A percentile compares a stretch with the other conserved stretches of the same genome.
phyloP scores from a whole-genome alignment of 2,797 vertebrate genomes.

The Falco biarmicus region DNA sequence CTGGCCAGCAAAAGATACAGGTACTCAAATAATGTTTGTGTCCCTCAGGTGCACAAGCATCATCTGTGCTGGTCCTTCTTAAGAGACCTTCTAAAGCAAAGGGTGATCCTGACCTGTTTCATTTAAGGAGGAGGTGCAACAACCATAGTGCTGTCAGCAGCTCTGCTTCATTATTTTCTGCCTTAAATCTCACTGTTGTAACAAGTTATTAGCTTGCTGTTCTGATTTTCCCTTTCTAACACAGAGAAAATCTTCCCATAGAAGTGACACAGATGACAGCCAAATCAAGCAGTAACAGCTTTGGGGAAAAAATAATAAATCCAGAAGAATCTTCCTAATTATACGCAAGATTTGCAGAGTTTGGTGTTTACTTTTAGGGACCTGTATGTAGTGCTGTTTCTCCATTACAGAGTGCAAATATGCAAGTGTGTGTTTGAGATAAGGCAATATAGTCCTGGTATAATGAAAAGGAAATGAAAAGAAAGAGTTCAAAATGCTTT shows the following conservation, averaged over 20 bases:
- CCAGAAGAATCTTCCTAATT: slow-evolving; percentile 52
- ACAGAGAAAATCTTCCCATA: background rate
- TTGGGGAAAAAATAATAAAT: slow-evolving; percentile 1
- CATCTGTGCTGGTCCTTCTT: background rate
- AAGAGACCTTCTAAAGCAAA: background rate
- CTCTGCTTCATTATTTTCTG: background rate
- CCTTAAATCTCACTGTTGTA: slow-evolving; percentile 12
- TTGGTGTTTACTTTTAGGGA: slow-evolving; percentile 59
- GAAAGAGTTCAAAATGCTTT: slow-evolving; percentile 42
- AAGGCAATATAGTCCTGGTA: slow-evolving; percentile 6
- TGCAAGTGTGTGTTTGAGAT: slow-evolving; percentile 67
- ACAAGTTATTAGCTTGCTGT: background rate
- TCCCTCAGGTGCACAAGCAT: background rate
- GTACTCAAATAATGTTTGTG: background rate
- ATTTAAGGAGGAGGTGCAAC: background rate
- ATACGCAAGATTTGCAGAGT: slow-evolving; percentile 45
- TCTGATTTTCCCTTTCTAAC: slow-evolving; percentile 35
- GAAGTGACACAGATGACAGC: slow-evolving; percentile 47
- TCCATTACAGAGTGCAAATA: slow-evolving; percentile 58
- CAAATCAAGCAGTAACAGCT: slow-evolving; percentile 55
- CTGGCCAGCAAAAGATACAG: background rate
- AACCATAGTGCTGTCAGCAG: background rate
- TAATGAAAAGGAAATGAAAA: slow-evolving; percentile 42
- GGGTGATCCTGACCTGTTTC: background rate
- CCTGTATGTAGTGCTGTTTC: slow-evolving; percentile 65